Base-by-base conservation (phyloP, 2,797 vertebrate species). In the Lagocephalus sceleratus region DNA sequence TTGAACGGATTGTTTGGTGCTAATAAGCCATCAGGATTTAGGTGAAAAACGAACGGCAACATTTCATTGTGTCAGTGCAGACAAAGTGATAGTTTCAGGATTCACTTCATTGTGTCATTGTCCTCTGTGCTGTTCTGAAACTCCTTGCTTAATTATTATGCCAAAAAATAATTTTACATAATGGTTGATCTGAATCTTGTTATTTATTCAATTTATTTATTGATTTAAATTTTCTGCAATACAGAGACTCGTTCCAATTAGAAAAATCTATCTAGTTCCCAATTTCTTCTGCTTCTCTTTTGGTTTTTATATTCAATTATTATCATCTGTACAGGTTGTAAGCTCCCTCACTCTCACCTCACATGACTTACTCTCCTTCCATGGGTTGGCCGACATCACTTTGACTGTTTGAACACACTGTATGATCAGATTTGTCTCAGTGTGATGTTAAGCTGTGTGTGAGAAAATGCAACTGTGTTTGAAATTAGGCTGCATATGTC, bases 41-140 rank as follows among this genome's bases (percentile, higher is more conserved):
- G 51, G 73, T 67, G 60, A 67, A 68, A 56, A 66, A 71, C 60
- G 55, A 29, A 54, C 44, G 48, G 54, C n/a, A 54, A 60, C 48
- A 57, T 20, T 54, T 54, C 38, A 61, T 69, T 65, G 54, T 59
- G 54, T 48, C 43, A 2, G 57, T 65, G 60, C 54, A 41, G 35
- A 47, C 54, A 60, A 69, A 75, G 73, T 68, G 61, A 71, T 68
- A n/a, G 19, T 41, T 66, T 54, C 68, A 38, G 62, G 64, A 56
- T 54, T 60, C 20, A 67, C 50, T 68, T 61, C 38, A 14, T 48
- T 20, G 26, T 19, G n/a, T 58, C 20, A 51, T 41, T 22, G 16
- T 19, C 14, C 16, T 32, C 15, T 32, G 14, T 49, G 20, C 44
- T 47, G 26, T 60, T 60, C 43, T 43, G 26, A 54, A 48, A 43